Evolutionary conservation across 2,113 vertebrate genomes (phyloP), one percentile per base, ranked within the genome.

Genomic region (Carassius auratus): DNA sequence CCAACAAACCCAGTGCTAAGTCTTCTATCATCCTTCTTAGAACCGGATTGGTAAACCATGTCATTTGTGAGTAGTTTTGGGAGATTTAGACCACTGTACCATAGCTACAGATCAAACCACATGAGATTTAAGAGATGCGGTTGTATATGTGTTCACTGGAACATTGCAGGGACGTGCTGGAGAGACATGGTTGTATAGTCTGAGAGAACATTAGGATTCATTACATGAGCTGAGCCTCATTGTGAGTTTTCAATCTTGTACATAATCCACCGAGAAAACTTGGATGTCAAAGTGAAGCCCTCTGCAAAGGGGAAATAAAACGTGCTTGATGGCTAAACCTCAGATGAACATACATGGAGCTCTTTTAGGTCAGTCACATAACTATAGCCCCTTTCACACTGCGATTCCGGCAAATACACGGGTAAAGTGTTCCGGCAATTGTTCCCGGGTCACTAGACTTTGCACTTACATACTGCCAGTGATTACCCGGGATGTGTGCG

Each of bases 11-110:
- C 48, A 50, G 48, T 13, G 48, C 48, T 50, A 50, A 50, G 64
- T 52, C 80, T 82, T 82, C 55, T 69, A 82, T 82, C 64, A 82
- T 82, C 80, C 80, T 71, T 82, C 93, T 93, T 91, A 92, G 92
- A 92, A 93, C 92, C 91, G 91, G 90, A 94, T 93, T 93, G 93
- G 93, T 91, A 92, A 92, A 33, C 91, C 90, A 90, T 89, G 90
- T 87, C 89, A 87, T 92, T 91, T 76, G 61, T 91, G 91, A 88
- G 91, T 86, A 91, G 91, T 90, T 90, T 89, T 87, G 88, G 83
- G 76, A 92, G 91, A 93, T 94, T 94, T 91, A 90, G 91, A 88
- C 88, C 92, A 89, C 92, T 84, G 21, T 77, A 45, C 76, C 71
- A 33, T 52, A 57, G 61, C 81, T 93, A 92, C 91, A 92, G 92